Evolutionary conservation across 1,140 invertebrate species (phyloP).

Genomic region (Drosophila lowei): DNA sequence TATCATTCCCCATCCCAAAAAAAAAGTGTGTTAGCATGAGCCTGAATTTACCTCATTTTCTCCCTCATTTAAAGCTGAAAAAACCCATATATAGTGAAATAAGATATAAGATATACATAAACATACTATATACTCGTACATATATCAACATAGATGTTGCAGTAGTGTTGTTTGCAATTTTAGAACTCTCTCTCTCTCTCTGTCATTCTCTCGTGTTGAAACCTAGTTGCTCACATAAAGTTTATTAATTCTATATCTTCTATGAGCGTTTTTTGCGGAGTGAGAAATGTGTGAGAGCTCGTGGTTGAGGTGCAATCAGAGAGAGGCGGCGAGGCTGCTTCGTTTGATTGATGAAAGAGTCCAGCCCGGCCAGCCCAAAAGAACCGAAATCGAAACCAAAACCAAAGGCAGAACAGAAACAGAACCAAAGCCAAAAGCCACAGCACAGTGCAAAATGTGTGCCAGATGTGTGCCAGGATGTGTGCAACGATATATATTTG

Average conservation of each 20-base stretch:
- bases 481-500: no score
- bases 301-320: no score
- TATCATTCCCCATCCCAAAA: constrained; percentile 24
- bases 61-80: no score
- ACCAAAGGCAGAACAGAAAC: constrained; percentile 6
- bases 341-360: no score
- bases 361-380: no score
- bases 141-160: background rate
- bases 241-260: constrained; percentile 80
- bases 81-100: background rate
- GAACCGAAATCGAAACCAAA: no score
- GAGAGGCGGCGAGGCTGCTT: no score
- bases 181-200: no score
- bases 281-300: constrained; percentile 13
- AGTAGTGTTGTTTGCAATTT: no score
- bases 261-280: constrained; percentile 59
- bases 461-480: constrained; percentile 41
- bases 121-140: constrained; percentile 31
- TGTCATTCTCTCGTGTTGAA: constrained; percentile 46
- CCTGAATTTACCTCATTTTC: constrained; percentile 14
- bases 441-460: constrained; percentile 41
- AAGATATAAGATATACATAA: constrained; percentile 14
- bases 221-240: constrained; percentile 74
- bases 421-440: constrained; percentile 12
- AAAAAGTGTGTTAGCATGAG: constrained; percentile 56